Conservation (phyloP, 2,888 invertebrate genomes). For the Caenorhabditis afra region DNA sequence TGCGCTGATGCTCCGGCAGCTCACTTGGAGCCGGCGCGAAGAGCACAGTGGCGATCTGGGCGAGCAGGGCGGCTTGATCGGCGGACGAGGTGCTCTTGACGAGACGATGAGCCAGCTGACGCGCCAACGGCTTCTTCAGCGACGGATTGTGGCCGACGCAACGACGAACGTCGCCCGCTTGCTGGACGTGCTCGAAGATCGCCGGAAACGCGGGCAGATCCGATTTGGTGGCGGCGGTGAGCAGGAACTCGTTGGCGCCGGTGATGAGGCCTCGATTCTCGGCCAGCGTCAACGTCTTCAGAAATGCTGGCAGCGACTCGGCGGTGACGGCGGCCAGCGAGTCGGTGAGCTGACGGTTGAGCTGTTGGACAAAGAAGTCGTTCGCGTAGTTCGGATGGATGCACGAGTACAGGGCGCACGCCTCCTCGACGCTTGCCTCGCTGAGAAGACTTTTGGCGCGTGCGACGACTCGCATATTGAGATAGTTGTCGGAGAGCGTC, state of each 20-base stretch:
- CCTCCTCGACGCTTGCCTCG: conserved; percentile 49
- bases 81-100: conserved; percentile 7
- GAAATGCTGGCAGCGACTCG: conserved; percentile 14
- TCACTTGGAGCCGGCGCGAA: conserved; percentile 36
- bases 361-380: conserved; percentile 52
- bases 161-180: conserved; percentile 28
- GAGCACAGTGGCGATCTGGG: conserved; percentile 45
- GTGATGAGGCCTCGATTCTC: conserved; percentile 42
- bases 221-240: conserved; percentile 3
- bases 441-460: conserved; percentile 47
- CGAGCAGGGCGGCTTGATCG: conserved; percentile 26
- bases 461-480: conserved; percentile 41
- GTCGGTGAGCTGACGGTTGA: conserved; percentile 26
- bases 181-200: conserved; percentile 48
- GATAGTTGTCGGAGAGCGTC: conserved; percentile 29
- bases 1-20: not conserved
- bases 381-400: conserved; percentile 48
- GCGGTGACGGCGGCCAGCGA: conserved; percentile 4
- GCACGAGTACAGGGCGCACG: conserved; percentile 41
- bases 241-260: conserved; percentile 42
- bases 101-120: conserved; percentile 33
- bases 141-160: conserved; percentile 27
- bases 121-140: conserved; percentile 42
- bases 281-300: conserved; percentile 40
- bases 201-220: conserved; percentile 6